phyloP scores from a whole-genome alignment of 2,113 vertebrate genomes.

The Dasyornis broadbenti region DNA sequence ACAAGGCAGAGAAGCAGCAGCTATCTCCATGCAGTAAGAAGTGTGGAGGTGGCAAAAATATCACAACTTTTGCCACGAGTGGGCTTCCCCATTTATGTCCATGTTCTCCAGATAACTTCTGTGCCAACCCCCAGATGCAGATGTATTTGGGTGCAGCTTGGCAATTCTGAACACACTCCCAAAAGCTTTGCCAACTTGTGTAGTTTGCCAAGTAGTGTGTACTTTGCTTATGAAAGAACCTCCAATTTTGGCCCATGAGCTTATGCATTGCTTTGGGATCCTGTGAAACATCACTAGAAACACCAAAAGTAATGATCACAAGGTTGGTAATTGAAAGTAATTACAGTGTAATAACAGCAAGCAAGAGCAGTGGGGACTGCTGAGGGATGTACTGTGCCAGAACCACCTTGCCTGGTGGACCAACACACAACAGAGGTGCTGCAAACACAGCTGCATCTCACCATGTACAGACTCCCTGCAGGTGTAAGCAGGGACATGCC shows the following conservation, averaged over 20 bases:
- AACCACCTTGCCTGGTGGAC: neutral
- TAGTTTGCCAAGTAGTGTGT: neutral
- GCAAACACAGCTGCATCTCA: neutral
- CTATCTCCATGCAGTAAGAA: neutral
- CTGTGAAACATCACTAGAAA: neutral
- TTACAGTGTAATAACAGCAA: neutral
- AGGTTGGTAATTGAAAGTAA: neutral
- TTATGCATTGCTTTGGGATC: neutral
- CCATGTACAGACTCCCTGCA: neutral
- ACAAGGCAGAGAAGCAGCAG: neutral
- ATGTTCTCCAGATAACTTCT: neutral
- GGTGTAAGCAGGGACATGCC: rapidly evolving
- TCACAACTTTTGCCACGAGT: neutral
- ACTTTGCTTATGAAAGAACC: neutral
- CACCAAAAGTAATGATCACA: rapidly evolving
- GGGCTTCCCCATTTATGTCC: neutral
- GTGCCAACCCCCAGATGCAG: neutral
- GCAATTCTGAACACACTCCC: neutral
- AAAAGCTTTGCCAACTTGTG: neutral
- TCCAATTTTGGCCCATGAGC: neutral
- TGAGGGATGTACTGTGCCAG: neutral
- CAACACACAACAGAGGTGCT: no score
- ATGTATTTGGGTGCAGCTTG: neutral
- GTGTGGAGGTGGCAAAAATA: neutral
- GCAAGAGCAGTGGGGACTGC: neutral